A percentile compares a stretch with the other conserved stretches of the same genome.
phyloP scores from a whole-genome alignment of 2,888 invertebrate genomes.

The Lasioglossum zephyrum region DNA sequence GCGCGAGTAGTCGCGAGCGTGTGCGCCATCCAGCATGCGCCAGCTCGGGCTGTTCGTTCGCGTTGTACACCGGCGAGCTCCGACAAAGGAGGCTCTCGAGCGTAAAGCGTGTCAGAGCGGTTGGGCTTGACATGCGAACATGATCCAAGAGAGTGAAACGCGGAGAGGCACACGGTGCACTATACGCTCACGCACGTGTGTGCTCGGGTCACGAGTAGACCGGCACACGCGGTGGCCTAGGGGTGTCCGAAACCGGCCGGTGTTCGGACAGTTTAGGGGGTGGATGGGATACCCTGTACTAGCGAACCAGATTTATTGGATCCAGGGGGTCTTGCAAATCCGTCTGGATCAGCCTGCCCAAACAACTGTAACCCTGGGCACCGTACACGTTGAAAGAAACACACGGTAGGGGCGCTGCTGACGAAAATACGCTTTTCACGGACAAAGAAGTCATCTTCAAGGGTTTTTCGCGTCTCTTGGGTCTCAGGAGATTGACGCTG shows the following conservation, averaged over 20 bases:
- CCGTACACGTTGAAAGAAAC: slow-evolving; percentile 34
- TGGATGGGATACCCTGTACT: slow-evolving; percentile 56
- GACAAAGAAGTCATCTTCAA: neutral
- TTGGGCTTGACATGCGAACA: slow-evolving; percentile 73
- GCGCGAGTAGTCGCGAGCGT: slow-evolving; percentile 21
- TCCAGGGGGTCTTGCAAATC: slow-evolving; percentile 66
- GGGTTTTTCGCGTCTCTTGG: neutral
- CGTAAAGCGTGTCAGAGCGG: slow-evolving; percentile 72
- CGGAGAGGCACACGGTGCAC: slow-evolving; percentile 26
- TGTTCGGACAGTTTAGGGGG: slow-evolving; percentile 11
- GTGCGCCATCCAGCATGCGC: neutral
- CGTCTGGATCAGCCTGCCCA: slow-evolving; percentile 67
- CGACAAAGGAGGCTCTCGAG: slow-evolving; percentile 71
- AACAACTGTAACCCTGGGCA: slow-evolving; percentile 41
- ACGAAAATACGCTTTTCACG: neutral
- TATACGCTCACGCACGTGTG: slow-evolving; percentile 41
- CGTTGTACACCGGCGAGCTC: slow-evolving; percentile 59
- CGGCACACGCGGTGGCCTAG: slow-evolving; percentile 2
- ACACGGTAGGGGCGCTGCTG: neutral
- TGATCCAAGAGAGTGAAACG: slow-evolving; percentile 70
- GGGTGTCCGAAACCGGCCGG: slow-evolving; percentile 33
- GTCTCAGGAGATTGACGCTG: neutral
- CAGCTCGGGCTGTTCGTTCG: slow-evolving; percentile 24
- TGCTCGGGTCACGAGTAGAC: slow-evolving; percentile 35
- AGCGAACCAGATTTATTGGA: slow-evolving; percentile 67